Evolutionary conservation across 2,888 invertebrate genomes (phyloP).

Genomic region (Beris chalybata): DNA sequence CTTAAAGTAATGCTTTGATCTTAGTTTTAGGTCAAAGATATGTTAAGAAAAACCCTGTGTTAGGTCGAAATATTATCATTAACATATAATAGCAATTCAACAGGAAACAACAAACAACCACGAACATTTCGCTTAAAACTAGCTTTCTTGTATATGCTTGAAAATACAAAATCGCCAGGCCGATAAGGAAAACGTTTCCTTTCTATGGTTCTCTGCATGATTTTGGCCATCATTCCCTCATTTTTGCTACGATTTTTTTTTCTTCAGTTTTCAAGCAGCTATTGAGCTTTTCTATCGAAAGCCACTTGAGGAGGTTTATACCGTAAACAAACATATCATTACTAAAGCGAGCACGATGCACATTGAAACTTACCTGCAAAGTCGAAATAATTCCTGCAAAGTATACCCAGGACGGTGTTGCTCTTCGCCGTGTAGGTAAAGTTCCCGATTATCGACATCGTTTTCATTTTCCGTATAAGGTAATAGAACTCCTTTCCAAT

Average conservation of each 20-base stretch:
- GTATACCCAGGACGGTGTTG: slow-evolving; percentile 89
- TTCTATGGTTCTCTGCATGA: no score
- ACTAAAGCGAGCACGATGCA: neutral
- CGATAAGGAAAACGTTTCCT: neutral
- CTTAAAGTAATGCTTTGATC: no score
- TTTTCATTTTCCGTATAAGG: slow-evolving; percentile 68
- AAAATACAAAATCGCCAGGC: neutral
- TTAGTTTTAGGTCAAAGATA: no score
- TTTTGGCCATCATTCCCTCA: neutral
- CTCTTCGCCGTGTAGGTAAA: slow-evolving; percentile 94
- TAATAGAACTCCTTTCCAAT: slow-evolving; percentile 77
- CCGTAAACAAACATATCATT: neutral
- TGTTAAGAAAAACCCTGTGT: no score
- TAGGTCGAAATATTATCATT: no score
- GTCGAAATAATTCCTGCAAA: slow-evolving; percentile 80
- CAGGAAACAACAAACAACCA: no score
- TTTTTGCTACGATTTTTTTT: no score
- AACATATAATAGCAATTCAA: no score
- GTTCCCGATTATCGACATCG: slow-evolving; percentile 61
- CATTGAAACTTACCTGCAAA: slow-evolving; percentile 61
- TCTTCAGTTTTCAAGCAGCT: no score
- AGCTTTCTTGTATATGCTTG: neutral
- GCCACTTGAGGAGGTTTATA: neutral
- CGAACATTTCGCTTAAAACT: neutral
- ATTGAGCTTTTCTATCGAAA: no score